Base-by-base conservation (phyloP, 2,888 invertebrate species). In the Polyommatus icarus region DNA sequence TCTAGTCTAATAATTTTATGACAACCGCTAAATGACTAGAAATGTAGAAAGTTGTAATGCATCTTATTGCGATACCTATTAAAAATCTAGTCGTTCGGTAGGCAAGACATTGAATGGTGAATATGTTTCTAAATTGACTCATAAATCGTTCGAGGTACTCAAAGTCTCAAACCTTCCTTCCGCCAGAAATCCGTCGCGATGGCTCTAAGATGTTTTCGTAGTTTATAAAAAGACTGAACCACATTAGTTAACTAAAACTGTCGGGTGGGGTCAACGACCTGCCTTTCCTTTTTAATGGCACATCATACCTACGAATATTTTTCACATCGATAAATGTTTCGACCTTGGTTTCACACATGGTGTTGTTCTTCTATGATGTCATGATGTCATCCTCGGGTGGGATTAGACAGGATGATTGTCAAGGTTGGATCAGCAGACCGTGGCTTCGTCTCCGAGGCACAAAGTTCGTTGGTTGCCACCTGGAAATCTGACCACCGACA, bases 381-480 rank as follows among this genome's bases (percentile, higher is more conserved):
- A 84, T 93, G 93, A 94, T 92, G 91, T 93, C 92, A 93, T 87
- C 84, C 82, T 85, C 87, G 84, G 82, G 82, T 86, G 85, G 91
- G 91, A 91, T 85, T 82, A 86, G 83, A 84, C 88, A 87, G 91
- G 91, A 91, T 89, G 86, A 87, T 84, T 86, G 87, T 89, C 92
- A 93, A 93, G 93, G 93, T 92, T 90, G 87, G 86, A 82, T 82
- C 89, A 88, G 83, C 89, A 90, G 93, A 93, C 92, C 93, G 92
- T 92, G 87, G 86, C 90, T 84, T 84, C 83, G 86, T 87, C 89
- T 89, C 87, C 81, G 79, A 85, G 85, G 83, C 87, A 83, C 89
- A 91, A 88, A 92, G 89, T 89, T 92, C 91, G 91, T 88, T 91
- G 90, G 81, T 83, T 85, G 84, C 86, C 87, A 84, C 83, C 86